A percentile compares a stretch with the other conserved stretches of the same genome.
Conservation (phyloP, 35 echinoderm and acorn worm genomes). For the Stichopus chloronotus region DNA sequence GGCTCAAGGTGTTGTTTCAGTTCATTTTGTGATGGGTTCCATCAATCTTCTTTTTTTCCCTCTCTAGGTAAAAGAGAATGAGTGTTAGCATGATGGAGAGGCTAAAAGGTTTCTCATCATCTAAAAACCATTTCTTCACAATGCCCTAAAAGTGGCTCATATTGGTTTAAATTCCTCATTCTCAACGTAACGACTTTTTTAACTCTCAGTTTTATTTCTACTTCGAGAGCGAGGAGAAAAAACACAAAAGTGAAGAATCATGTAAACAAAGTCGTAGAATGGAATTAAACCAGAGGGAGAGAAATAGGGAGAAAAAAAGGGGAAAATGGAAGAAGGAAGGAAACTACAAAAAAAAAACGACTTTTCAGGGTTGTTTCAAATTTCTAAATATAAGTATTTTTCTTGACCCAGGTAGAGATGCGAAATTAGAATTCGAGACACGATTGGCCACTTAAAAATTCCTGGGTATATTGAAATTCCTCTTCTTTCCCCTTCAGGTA, state of each 20-base stretch:
- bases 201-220: neutral
- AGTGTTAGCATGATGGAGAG: neutral
- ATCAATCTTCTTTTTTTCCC: neutral
- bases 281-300: neutral
- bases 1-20: neutral
- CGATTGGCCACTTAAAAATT: neutral
- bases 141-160: neutral
- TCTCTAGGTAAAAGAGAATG: neutral
- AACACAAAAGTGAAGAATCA: neutral
- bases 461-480: neutral
- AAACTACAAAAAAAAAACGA: neutral
- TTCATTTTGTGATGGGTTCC: neutral
- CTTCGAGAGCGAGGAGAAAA: neutral
- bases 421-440: neutral
- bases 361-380: neutral
- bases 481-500: neutral
- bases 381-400: neutral
- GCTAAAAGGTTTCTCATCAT: neutral
- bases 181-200: neutral
- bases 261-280: neutral
- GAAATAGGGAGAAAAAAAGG: neutral
- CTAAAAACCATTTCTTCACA: neutral
- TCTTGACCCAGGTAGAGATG: neutral
- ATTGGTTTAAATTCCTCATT: neutral
- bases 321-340: too few species aligned